A percentile compares a stretch with the other conserved stretches of the same genome.
These are phyloP conservation scores for Epistrophe grossulariae DNA, from an alignment of 2,888 invertebrate species.

Conservation along the genomic window DNA sequence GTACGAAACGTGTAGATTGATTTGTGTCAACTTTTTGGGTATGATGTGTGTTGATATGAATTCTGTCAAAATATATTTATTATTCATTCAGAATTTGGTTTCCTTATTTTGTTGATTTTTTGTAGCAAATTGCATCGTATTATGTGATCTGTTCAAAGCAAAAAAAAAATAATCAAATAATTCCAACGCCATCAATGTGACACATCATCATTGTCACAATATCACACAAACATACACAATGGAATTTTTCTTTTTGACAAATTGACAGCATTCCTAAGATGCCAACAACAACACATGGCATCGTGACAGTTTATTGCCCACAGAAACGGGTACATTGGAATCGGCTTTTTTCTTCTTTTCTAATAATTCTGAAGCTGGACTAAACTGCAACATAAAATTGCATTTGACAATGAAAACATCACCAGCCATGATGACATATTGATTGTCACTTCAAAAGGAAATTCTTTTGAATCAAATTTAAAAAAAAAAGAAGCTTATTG, in stretches of 20 bases:
- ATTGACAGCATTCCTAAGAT: slow-evolving; percentile 23
- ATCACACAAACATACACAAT: neutral
- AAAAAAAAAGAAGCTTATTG: slow-evolving; percentile 21
- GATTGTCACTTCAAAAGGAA: slow-evolving; percentile 58
- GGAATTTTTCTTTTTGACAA: slow-evolving; percentile 30
- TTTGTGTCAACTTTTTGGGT: slow-evolving; percentile 12
- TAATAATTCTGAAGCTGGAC: slow-evolving; percentile 9
- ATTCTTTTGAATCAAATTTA: slow-evolving; percentile 53
- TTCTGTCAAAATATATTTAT: neutral
- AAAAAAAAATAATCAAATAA: neutral
- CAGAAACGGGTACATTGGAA: slow-evolving; percentile 3
- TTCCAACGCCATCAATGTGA: slow-evolving; percentile 1
- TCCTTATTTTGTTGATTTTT: neutral
- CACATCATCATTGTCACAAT: slow-evolving; percentile 26
- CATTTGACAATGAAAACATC: slow-evolving; percentile 68
- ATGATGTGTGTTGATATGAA: neutral
- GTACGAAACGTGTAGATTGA: neutral
- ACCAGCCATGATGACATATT: slow-evolving; percentile 43
- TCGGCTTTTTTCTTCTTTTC: neutral
- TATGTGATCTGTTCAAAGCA: no score
- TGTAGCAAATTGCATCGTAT: no score
- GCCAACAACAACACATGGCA: slow-evolving; percentile 12
- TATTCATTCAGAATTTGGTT: neutral
- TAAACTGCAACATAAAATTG: slow-evolving; percentile 48
- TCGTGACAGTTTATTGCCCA: slow-evolving; percentile 29